Base-by-base conservation (phyloP, 2,888 invertebrate species). In the Protonemura montana region DNA sequence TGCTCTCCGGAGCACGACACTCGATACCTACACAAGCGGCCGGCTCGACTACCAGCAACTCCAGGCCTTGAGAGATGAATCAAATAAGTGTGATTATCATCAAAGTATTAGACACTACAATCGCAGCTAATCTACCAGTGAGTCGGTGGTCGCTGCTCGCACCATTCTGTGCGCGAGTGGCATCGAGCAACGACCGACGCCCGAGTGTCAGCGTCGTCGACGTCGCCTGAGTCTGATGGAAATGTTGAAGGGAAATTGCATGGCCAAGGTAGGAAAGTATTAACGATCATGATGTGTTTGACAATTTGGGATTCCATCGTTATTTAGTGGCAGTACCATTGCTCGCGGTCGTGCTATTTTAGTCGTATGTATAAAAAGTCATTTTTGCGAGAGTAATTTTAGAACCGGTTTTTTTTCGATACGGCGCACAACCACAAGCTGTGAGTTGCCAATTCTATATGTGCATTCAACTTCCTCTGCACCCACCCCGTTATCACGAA, bases 51-150 rank as follows among this genome's bases (percentile, higher is more conserved):
- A 27, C 10, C 78, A 28, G 59, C 59, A 59, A n/a, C 26, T 10
- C 13, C 28, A 78, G 78, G 26, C 78, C 78, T 78, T 78, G 78
- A 78, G 78, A 78, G 78, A 27, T 28, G 78, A 28, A 78, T 78
- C 26, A 28, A 78, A 78, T 78, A 78, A 78, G 78, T 78, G 28
- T 78, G 78, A 78, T 78, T 78, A 28, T 28, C 28, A 78, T 78
- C 28, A 25, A 78, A 26, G 78, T 27, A 78, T 7, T 59, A 59
- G 21, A 59, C 59, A 7, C 21, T 7, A 59, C 59, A 59, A 59
- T 21, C 26, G 78, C 0, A 7, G 78, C 26, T 78, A 78, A 27
- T 28, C 10, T 26, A 77, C 5, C 78, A 78, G 78, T 78, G 26
- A 25, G 59, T 27, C 10, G 16, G 78, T 25, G 78, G 27, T 1